These are phyloP conservation scores for Andrena praecox DNA, from an alignment of 2,888 invertebrate genomes.

Conservation along the genomic window DNA sequence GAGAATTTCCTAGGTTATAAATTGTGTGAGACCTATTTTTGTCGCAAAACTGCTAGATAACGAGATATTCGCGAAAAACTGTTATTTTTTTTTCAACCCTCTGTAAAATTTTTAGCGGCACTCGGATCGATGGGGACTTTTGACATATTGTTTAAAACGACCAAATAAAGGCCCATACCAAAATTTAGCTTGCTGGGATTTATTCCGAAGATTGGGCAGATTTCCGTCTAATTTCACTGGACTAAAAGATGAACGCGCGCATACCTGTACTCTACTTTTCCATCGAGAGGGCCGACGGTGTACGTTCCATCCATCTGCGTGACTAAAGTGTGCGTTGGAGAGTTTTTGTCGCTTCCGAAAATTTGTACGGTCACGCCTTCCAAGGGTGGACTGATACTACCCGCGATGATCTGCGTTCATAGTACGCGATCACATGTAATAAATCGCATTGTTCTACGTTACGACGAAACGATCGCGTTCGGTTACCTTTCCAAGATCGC, in stretches of 20 bases:
- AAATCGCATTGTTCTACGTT: background rate
- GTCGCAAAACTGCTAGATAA: too few relatives aligned
- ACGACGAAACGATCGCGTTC: background rate
- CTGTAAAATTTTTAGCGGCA: too few relatives aligned
- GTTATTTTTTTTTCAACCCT: too few relatives aligned
- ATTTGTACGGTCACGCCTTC: constrained; percentile 80
- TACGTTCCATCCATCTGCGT: constrained; percentile 92
- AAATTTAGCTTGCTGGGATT: too few relatives aligned
- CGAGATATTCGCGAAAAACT: too few relatives aligned
- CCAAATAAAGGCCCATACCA: too few relatives aligned
- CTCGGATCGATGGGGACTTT: too few relatives aligned
- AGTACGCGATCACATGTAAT: background rate
- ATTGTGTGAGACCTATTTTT: too few relatives aligned
- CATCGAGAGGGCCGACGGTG: constrained; percentile 94
- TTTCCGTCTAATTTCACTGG: too few relatives aligned
- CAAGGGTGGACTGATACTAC: constrained; percentile 78
- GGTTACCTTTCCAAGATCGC: constrained; percentile 85
- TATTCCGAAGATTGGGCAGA: too few relatives aligned
- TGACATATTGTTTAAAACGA: too few relatives aligned
- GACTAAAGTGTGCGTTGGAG: constrained; percentile 78
- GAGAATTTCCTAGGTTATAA: too few relatives aligned
- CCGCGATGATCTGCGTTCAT: constrained; percentile 76
- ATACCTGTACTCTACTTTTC: constrained; percentile 88
- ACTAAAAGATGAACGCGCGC: background rate
- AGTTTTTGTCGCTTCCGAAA: constrained; percentile 79